phyloP scores from a whole-genome alignment of 2,797 vertebrate species.

The Manis pentadactyla region DNA sequence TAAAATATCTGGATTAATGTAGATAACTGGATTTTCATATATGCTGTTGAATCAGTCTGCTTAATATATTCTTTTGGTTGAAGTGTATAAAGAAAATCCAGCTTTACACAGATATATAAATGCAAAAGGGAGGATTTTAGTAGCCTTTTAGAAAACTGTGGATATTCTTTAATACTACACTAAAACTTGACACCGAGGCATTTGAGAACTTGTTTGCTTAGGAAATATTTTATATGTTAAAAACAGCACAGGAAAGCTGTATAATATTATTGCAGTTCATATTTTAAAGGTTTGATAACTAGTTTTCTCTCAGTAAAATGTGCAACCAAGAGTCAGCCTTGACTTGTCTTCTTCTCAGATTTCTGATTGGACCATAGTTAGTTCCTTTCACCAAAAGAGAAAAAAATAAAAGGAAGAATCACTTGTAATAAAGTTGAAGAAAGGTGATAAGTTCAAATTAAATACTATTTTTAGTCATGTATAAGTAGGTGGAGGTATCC shows the following conservation, averaged over 20 bases:
- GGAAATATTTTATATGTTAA: not conserved
- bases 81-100: slow-evolving; percentile 20
- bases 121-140: slow-evolving; percentile 17
- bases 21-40: not conserved
- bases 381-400: not conserved
- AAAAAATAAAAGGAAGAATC: not conserved
- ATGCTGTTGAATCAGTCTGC: not conserved
- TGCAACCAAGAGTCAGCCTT: not conserved
- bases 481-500: not conserved
- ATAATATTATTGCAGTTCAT: not conserved
- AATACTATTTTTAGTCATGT: not conserved
- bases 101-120: not conserved
- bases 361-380: not conserved
- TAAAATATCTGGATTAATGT: not conserved
- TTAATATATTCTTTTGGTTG: not conserved
- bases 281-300: not conserved
- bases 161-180: not conserved
- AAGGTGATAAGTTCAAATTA: not conserved
- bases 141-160: not conserved
- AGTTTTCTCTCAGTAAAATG: not conserved
- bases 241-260: not conserved
- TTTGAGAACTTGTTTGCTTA: slow-evolving; percentile 7
- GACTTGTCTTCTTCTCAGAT: not conserved
- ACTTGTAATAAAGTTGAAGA: not conserved
- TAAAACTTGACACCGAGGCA: slow-evolving; percentile 23